Percentiles rank a stretch among this genome's conserved stretches.
Conservation (phyloP, 2,113 vertebrate species). For the Caracal caracal region DNA sequence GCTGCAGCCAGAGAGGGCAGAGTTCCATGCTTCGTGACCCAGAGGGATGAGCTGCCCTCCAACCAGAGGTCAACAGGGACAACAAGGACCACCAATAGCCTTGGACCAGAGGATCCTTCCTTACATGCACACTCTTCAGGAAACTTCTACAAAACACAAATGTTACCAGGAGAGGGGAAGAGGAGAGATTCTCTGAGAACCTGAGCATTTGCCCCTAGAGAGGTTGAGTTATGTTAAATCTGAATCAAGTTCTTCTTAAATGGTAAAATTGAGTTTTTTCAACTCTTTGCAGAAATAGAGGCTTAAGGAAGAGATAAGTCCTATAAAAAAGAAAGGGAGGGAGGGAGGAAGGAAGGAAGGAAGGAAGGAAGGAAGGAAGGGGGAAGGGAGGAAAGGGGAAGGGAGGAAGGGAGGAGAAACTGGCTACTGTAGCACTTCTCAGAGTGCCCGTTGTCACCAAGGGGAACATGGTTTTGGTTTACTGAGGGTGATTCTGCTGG, state of each 20-base stretch:
- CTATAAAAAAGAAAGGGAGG: neutral
- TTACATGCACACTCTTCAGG: neutral
- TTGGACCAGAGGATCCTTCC: neutral
- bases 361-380: neutral
- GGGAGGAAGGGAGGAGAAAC: neutral
- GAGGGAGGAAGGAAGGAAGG: neutral
- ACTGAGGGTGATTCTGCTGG: rapidly evolving
- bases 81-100: neutral
- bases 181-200: neutral
- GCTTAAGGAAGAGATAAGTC: neutral
- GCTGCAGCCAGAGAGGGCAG: neutral
- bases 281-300: constrained; percentile 2
- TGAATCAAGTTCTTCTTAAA: neutral
- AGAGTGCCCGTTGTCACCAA: neutral
- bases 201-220: neutral
- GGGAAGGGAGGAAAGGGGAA: neutral
- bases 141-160: neutral
- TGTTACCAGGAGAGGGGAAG: neutral
- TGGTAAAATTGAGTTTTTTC: neutral
- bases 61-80: neutral
- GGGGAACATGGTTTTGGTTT: neutral
- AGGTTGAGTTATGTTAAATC: neutral
- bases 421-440: neutral
- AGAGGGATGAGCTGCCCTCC: neutral
- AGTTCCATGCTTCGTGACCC: neutral